Conservation (phyloP, 2,888 invertebrate species). For the Muschampia staudingeri region DNA sequence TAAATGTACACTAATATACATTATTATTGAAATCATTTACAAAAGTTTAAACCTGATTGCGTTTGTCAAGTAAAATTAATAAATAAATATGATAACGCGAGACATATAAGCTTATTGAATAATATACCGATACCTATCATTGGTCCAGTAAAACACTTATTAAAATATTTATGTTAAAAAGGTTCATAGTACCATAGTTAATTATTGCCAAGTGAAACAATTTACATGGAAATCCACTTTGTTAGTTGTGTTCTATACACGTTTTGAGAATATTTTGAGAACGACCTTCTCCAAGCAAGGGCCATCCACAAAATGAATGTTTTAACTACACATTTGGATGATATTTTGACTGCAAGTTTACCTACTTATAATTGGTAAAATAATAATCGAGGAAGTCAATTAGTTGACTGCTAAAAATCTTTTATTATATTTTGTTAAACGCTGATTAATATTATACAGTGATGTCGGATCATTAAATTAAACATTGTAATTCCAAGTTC, state of each 20-base stretch:
- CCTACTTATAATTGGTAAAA: conserved; percentile 10
- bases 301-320: conserved; percentile 14
- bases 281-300: conserved; percentile 13
- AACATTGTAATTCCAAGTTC: too few species aligned
- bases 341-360: background rate
- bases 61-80: background rate
- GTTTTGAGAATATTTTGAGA: conserved; percentile 20
- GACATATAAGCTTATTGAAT: background rate
- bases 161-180: background rate
- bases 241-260: background rate
- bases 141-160: background rate
- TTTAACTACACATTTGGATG: background rate
- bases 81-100: background rate
- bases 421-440: background rate
- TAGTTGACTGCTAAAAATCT: background rate
- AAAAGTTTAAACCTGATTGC: background rate
- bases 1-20: too few species aligned
- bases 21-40: background rate
- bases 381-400: conserved; percentile 13
- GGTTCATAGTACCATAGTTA: background rate
- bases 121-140: background rate
- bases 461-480: too few species aligned
- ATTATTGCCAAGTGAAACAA: background rate
- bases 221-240: conserved; percentile 28
- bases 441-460: background rate